Percentiles rank a stretch among this genome's conserved stretches.
These are phyloP conservation scores for Coranthus polyacanthus DNA, from an alignment of 2,797 vertebrate species.

Conservation along the genomic window DNA sequence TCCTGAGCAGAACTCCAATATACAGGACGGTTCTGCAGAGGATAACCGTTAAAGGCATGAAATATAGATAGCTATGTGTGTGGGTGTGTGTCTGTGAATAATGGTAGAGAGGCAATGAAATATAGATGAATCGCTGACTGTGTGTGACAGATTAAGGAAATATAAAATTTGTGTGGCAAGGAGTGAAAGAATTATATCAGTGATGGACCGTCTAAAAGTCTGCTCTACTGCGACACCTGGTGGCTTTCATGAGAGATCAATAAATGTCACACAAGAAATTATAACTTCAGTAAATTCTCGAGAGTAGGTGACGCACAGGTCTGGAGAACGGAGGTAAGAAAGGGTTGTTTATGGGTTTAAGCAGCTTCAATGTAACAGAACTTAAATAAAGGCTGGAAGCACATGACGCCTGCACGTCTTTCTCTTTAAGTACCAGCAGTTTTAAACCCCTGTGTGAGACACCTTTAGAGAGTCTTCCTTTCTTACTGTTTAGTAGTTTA, in stretches of 20 bases:
- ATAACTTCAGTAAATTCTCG: slow-evolving; percentile 1
- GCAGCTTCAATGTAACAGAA: neutral
- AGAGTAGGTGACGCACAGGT: neutral
- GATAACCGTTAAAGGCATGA: slow-evolving; percentile 29
- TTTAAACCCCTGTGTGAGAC: too few species aligned
- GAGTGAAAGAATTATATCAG: slow-evolving; percentile 6
- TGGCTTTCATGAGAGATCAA: slow-evolving; percentile 32
- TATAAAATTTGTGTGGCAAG: slow-evolving; percentile 19
- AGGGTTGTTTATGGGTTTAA: slow-evolving; percentile 8
- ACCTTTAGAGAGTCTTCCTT: too few species aligned
- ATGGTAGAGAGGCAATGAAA: slow-evolving; percentile 39
- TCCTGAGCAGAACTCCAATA: slow-evolving; percentile 30
- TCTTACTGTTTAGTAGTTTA: too few species aligned
- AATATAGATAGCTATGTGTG: slow-evolving; percentile 13
- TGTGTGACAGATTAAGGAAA: slow-evolving; percentile 48
- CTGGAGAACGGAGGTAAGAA: slow-evolving; percentile 17
- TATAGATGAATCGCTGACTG: slow-evolving; percentile 44
- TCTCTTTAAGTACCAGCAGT: too few species aligned
- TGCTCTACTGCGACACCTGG: slow-evolving; percentile 44
- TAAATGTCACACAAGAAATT: slow-evolving; percentile 18
- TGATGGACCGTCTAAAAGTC: slow-evolving; percentile 8
- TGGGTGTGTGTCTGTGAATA: slow-evolving; percentile 18
- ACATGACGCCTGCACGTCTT: neutral
- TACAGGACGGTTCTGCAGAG: neutral
- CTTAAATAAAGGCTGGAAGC: neutral